Base-by-base conservation (phyloP, 2,888 invertebrate genomes). In the Stegana nigrithorax region DNA sequence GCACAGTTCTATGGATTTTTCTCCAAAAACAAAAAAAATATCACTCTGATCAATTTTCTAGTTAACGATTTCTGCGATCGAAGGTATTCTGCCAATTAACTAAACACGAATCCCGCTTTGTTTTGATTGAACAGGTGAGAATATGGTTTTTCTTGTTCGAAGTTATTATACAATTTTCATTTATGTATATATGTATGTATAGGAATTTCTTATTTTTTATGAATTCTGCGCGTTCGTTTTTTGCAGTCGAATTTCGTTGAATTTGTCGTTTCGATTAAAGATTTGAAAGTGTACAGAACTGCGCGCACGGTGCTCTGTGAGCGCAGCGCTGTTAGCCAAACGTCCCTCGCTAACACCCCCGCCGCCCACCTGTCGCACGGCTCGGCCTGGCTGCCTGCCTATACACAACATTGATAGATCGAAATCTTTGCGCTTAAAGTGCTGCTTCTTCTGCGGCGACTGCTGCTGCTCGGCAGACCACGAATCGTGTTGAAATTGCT, bases 231-330 rank as follows among this genome's bases (percentile, higher is more conserved):
- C 70, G 70, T 67, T 71, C 69, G 71, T 62, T 63, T 68, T 23
- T 50, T 23, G 25, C 50, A 23, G 68, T 73, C 70, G 73, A 68
- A 71, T 68, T 69, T 73, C 72, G 72, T 71, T 71, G 67, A 69
- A 69, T 66, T 72, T 69, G 70, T 68, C 67, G 68, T 68, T 65
- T 71, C 70, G 72, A 71, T 66, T 71, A 64, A 69, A 66, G 39
- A 47, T 51, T 21, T 44, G 57, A 39, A 36, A n/a, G 23, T 21
- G 23, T 57, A 42, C 26, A 57, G 57, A 42, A 57, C 27, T 39
- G 39, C 39, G 39, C 6, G 26, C 50, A n/a, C 26, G 50, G 25
- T n/a, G n/a, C n/a, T n/a, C n/a, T n/a, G n/a, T n/a, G n/a, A n/a
- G n/a, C n/a, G n/a, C n/a, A n/a, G n/a, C n/a, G n/a, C n/a, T n/a